phyloP scores from a whole-genome alignment of 1,140 invertebrate genomes.

The Laupala kohalensis region DNA sequence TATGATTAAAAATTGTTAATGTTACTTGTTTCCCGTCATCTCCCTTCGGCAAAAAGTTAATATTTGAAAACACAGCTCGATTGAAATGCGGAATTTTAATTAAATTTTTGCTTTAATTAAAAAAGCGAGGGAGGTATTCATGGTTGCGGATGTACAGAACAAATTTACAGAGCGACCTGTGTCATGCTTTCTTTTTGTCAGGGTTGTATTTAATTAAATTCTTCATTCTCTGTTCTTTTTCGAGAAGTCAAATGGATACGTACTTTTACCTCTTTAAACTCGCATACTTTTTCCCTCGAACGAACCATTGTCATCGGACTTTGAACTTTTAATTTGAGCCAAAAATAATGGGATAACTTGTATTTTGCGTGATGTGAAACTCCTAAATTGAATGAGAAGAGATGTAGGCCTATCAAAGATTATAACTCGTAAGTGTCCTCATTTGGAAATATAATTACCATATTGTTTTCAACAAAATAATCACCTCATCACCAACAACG shows the following conservation, averaged over 20 bases:
- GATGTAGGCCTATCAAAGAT: too few relatives aligned
- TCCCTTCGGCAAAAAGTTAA: neutral
- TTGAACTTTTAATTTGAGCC: too few relatives aligned
- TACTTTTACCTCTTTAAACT: constrained; percentile 11
- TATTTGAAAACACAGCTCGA: neutral
- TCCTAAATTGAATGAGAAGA: too few relatives aligned
- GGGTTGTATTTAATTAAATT: neutral
- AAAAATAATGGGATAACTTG: too few relatives aligned
- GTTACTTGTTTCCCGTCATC: neutral
- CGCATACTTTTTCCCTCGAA: too few relatives aligned
- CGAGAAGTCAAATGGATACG: constrained; percentile 8
- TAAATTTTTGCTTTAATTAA: neutral
- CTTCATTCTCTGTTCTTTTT: neutral
- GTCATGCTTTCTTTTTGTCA: neutral
- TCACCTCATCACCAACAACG: too few relatives aligned
- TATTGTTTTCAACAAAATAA: too few relatives aligned
- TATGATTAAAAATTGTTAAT: neutral
- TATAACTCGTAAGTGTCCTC: too few relatives aligned
- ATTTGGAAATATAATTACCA: too few relatives aligned
- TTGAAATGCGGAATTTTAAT: neutral
- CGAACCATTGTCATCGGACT: too few relatives aligned
- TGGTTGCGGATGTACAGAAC: too few relatives aligned
- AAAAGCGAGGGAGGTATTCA: neutral
- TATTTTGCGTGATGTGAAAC: too few relatives aligned
- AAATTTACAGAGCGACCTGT: neutral